Percentiles rank a stretch among this genome's conserved stretches.
These are phyloP conservation scores for Aporrectodea caliginosa DNA, from an alignment of 1,140 invertebrate genomes.

Conservation along the genomic window DNA sequence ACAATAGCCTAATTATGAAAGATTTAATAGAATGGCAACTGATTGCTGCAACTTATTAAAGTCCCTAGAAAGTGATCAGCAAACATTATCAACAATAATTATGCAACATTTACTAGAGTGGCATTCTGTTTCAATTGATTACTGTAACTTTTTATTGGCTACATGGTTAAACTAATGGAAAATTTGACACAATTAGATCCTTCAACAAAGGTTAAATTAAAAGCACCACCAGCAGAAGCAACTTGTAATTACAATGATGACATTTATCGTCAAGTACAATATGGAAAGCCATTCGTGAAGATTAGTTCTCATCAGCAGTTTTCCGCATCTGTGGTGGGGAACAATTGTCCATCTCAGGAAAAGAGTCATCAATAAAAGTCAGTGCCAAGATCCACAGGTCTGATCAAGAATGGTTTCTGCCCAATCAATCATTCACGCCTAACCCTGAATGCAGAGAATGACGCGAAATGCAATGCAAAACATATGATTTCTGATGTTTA, in stretches of 20 bases:
- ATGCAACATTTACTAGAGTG: background rate
- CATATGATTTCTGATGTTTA: no score
- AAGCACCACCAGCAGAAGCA: background rate
- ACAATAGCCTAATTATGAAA: background rate
- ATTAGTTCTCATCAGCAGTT: background rate
- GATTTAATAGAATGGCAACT: background rate
- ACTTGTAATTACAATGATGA: background rate
- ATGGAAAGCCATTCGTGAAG: background rate
- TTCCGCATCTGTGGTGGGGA: background rate
- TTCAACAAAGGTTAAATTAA: background rate
- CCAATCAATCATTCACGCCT: background rate
- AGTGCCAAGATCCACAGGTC: background rate
- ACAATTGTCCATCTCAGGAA: background rate
- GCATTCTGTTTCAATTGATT: background rate
- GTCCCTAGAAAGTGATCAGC: background rate
- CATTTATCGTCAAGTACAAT: background rate
- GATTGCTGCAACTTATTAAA: background rate
- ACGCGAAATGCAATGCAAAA: background rate
- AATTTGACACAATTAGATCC: background rate
- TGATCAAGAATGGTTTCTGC: background rate
- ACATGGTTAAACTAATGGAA: background rate
- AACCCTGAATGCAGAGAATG: background rate
- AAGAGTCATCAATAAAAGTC: conserved; percentile 1
- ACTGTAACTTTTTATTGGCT: background rate
- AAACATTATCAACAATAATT: background rate